A percentile compares a stretch with the other conserved stretches of the same genome.
phyloP scores from a whole-genome alignment of 1,140 invertebrate genomes.

The Sycophila sp. region DNA sequence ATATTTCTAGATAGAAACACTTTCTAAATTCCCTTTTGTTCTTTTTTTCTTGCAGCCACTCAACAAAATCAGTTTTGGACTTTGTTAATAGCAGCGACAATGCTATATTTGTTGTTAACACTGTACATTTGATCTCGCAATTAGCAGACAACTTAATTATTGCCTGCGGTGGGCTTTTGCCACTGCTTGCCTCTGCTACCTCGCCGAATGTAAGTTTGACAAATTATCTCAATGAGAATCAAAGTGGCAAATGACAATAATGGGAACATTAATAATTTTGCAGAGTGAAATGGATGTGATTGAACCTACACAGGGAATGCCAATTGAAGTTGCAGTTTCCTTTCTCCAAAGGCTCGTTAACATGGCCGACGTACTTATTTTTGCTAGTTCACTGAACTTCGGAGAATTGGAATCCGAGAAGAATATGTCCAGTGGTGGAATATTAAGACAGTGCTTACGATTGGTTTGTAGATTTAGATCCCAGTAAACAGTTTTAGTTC shows the following conservation, averaged over 20 bases:
- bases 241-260: neutral
- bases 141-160: constrained; percentile 99
- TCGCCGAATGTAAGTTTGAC: constrained; percentile 96
- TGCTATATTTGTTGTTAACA: constrained; percentile 99
- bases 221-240: neutral
- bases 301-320: constrained; percentile 98
- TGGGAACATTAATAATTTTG: constrained; percentile 34
- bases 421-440: constrained; percentile 99
- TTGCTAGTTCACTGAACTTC: constrained; percentile 97
- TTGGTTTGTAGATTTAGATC: constrained; percentile 75
- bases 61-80: constrained; percentile 95
- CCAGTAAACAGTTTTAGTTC: constrained; percentile 12
- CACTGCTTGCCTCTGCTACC: constrained; percentile 95
- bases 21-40: neutral
- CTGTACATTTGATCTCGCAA: constrained; percentile 98
- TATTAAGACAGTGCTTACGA: constrained; percentile 94
- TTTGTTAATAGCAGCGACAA: constrained; percentile 98
- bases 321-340: constrained; percentile 95
- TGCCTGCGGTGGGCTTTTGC: constrained; percentile 96
- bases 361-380: constrained; percentile 98
- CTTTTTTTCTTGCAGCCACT: constrained; percentile 76
- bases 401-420: constrained; percentile 98
- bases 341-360: constrained; percentile 97
- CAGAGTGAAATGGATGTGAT: constrained; percentile 98
- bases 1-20: neutral